These are phyloP conservation scores for Pteropus rufus DNA, from an alignment of 2,797 vertebrate genomes.

Conservation along the genomic window DNA sequence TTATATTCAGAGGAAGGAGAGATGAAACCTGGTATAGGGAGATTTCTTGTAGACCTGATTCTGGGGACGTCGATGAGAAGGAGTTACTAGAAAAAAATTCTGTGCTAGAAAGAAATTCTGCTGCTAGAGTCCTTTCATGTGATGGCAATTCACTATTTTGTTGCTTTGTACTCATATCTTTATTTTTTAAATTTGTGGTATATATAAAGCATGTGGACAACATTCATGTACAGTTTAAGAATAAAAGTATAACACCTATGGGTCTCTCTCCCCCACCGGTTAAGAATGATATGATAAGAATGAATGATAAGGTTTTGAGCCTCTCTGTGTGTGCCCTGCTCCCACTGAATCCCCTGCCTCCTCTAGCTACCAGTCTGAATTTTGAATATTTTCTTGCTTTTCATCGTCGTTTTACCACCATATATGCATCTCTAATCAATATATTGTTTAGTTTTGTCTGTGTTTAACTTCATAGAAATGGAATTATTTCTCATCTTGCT, in stretches of 20 bases:
- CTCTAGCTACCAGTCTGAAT: background rate
- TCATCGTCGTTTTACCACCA: background rate
- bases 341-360: background rate
- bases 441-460: background rate
- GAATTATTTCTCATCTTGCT: background rate
- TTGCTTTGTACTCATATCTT: background rate
- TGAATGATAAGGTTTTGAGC: background rate
- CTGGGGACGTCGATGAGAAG: background rate
- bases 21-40: background rate
- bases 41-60: background rate
- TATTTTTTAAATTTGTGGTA: background rate
- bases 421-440: background rate
- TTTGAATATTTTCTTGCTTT: background rate
- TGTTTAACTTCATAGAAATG: background rate
- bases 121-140: background rate
- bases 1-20: background rate
- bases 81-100: too few species aligned
- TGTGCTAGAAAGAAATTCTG: background rate
- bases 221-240: background rate
- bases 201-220: background rate
- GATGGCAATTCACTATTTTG: background rate
- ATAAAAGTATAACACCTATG: background rate
- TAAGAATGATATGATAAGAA: background rate
- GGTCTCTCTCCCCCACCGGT: background rate
- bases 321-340: background rate